These are phyloP conservation scores for Nipponia nippon DNA, from an alignment of 2,113 vertebrate genomes.

Conservation along the genomic window DNA sequence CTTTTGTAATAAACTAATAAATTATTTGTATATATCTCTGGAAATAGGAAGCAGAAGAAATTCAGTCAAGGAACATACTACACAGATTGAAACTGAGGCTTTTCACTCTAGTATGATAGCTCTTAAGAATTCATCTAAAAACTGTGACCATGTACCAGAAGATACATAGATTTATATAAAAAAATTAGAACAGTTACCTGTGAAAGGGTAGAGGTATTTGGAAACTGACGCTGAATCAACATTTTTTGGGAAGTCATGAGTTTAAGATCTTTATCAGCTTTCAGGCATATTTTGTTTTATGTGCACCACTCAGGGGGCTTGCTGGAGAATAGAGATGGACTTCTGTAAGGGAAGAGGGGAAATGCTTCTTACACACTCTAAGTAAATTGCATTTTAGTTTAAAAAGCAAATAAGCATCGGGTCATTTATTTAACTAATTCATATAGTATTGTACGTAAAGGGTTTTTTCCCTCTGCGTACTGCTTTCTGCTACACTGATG, in stretches of 20 bases:
- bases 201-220: background rate
- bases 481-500: slow-evolving; percentile 71
- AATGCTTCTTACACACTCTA: background rate
- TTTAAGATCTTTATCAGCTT: background rate
- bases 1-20: background rate
- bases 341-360: background rate
- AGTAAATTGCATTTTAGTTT: background rate
- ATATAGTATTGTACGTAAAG: background rate
- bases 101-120: background rate
- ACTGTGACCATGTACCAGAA: background rate
- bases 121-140: background rate
- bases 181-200: background rate
- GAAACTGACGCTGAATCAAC: background rate
- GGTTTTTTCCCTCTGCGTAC: background rate
- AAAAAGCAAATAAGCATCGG: slow-evolving; percentile 28
- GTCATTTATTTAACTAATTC: slow-evolving; percentile 26
- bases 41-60: background rate
- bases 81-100: background rate
- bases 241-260: background rate
- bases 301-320: background rate
- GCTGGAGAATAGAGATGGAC: background rate
- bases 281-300: background rate
- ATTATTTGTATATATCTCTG: background rate
- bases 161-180: background rate
- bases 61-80: background rate